A percentile compares a stretch with the other conserved stretches of the same genome.
Conservation (phyloP, 1,140 invertebrate species). For the Archegozetes longisetosus region DNA sequence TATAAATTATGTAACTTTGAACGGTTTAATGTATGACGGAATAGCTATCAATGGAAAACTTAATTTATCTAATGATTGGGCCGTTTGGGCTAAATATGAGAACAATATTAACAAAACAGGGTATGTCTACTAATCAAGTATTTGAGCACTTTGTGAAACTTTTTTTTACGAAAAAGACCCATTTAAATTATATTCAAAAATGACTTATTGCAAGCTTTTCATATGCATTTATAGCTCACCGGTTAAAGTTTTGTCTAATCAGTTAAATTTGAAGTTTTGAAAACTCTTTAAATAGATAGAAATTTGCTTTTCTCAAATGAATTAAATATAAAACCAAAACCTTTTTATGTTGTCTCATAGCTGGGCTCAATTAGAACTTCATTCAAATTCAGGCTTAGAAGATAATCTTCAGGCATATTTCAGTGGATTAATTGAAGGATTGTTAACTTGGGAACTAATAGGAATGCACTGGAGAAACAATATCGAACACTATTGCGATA, state of each 20-base stretch:
- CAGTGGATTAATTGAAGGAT: constrained; percentile 68
- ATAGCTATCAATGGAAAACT: not conserved
- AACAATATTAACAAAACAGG: constrained; percentile 3
- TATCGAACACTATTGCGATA: constrained; percentile 46
- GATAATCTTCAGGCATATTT: constrained; percentile 60
- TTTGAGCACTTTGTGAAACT: no score
- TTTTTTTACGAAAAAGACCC: no score
- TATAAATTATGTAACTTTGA: no score
- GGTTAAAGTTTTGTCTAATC: not conserved
- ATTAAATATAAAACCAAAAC: no score
- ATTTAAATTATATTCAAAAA: no score
- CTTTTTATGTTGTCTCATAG: no score
- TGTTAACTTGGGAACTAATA: constrained; percentile 59
- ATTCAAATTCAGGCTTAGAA: constrained; percentile 45
- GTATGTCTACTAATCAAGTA: not conserved
- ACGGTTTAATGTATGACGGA: no score
- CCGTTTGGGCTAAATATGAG: constrained; percentile 1
- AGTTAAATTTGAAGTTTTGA: not conserved
- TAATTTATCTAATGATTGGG: not conserved
- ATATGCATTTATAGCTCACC: no score
- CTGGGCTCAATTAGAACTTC: constrained; percentile 63
- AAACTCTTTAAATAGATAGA: not conserved
- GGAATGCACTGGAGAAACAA: constrained; percentile 63
- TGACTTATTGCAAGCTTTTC: no score
- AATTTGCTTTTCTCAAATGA: no score